Conservation (phyloP, 2,888 invertebrate species). For the Heliconius aoede region DNA sequence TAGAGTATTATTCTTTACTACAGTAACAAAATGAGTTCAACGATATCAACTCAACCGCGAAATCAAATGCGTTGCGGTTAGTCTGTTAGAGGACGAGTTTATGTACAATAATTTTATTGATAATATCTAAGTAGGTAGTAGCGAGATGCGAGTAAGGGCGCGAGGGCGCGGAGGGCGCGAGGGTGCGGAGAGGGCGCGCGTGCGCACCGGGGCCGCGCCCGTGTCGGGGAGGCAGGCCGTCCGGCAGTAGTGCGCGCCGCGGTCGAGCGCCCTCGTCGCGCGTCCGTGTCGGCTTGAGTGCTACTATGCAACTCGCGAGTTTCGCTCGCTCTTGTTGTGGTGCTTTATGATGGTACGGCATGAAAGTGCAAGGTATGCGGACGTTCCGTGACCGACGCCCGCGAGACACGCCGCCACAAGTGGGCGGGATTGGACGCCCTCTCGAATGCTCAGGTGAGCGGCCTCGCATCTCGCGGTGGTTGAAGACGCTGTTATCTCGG, state of each 20-base stretch:
- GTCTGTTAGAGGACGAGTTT: slow-evolving; percentile 58
- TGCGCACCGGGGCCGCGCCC: slow-evolving; percentile 71
- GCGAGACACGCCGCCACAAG: slow-evolving; percentile 73
- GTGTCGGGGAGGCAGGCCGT: slow-evolving; percentile 61
- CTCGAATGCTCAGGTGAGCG: slow-evolving; percentile 79
- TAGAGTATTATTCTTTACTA: not conserved
- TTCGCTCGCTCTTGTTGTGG: slow-evolving; percentile 76
- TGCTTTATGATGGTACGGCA: slow-evolving; percentile 82
- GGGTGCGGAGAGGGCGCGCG: slow-evolving; percentile 59
- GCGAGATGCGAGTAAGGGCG: slow-evolving; percentile 75
- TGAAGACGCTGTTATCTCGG: slow-evolving; percentile 71
- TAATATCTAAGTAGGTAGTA: slow-evolving; percentile 79
- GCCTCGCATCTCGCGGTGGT: slow-evolving; percentile 69
- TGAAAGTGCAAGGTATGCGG: slow-evolving; percentile 80
- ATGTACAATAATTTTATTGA: slow-evolving; percentile 82
- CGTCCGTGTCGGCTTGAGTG: slow-evolving; percentile 51
- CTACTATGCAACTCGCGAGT: slow-evolving; percentile 74
- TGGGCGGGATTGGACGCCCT: slow-evolving; percentile 75
- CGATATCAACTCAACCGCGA: not conserved
- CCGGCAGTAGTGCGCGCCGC: slow-evolving; percentile 64
- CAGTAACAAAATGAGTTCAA: not conserved
- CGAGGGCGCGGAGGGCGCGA: slow-evolving; percentile 48
- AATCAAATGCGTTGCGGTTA: slow-evolving; percentile 7
- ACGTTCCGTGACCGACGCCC: slow-evolving; percentile 76
- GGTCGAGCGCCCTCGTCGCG: slow-evolving; percentile 56